These are phyloP conservation scores for Leucosticte australis DNA, from an alignment of 2,113 vertebrate genomes.

Conservation along the genomic window DNA sequence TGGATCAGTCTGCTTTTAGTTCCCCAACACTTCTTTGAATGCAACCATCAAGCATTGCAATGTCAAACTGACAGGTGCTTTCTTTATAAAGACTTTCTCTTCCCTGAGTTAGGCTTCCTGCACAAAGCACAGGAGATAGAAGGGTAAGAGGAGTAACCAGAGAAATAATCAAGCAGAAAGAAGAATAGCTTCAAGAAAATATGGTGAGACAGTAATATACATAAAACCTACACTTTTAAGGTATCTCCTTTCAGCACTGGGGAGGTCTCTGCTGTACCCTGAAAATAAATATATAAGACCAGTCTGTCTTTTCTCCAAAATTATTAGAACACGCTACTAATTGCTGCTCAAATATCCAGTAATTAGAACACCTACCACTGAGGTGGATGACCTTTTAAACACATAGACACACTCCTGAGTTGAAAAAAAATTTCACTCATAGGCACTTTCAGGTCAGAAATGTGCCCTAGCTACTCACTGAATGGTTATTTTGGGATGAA, in stretches of 20 bases:
- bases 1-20: not conserved
- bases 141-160: not conserved
- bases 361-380: conserved; percentile 6
- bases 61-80: not conserved
- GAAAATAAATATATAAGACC: not conserved
- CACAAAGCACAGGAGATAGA: not conserved
- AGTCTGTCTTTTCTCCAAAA: not conserved
- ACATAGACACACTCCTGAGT: not conserved
- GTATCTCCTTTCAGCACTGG: not conserved
- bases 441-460: not conserved
- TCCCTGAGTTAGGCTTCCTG: not conserved
- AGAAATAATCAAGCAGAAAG: not conserved
- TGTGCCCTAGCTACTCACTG: not conserved
- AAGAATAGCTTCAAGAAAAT: not conserved
- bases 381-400: conserved; percentile 14
- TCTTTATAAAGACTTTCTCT: not conserved
- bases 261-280: not conserved
- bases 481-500: conserved; percentile 38
- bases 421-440: not conserved
- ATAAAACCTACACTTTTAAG: not conserved
- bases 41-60: not conserved
- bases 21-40: not conserved
- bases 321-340: not conserved
- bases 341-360: not conserved
- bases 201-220: not conserved